These are phyloP conservation scores for Smutsia gigantea DNA, from an alignment of 2,797 vertebrate species.

Conservation along the genomic window DNA sequence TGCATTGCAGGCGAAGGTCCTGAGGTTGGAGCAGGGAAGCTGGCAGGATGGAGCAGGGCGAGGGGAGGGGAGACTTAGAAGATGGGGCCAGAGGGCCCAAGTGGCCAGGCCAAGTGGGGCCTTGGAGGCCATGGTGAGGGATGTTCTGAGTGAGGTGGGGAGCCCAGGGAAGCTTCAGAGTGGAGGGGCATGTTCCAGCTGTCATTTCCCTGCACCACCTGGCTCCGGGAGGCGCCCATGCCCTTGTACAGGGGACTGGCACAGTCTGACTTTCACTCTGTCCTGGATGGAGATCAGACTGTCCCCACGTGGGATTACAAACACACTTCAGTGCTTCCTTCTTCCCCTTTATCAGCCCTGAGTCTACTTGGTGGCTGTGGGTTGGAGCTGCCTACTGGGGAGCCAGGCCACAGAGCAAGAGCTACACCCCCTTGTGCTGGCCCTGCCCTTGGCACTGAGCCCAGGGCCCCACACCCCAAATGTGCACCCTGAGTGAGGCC, in stretches of 20 bases:
- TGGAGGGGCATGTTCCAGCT: accelerated
- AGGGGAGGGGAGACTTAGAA: no score
- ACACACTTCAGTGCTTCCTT: not conserved
- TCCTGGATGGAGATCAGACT: not conserved
- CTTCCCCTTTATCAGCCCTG: no score
- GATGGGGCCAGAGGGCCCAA: not conserved
- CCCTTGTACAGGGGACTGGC: accelerated
- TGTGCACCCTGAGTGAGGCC: accelerated
- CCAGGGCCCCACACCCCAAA: not conserved
- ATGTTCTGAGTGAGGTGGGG: not conserved
- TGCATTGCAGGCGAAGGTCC: accelerated
- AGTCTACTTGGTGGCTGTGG: accelerated
- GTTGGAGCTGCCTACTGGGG: not conserved
- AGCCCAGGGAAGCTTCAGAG: not conserved
- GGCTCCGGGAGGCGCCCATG: accelerated
- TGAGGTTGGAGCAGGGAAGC: not conserved
- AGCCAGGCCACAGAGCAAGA: not conserved
- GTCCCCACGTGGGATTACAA: accelerated
- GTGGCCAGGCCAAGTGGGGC: not conserved
- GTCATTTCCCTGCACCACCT: no score
- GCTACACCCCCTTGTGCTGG: not conserved
- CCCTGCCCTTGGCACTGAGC: not conserved
- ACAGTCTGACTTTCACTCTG: not conserved
- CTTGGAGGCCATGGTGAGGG: accelerated
- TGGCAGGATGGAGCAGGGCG: accelerated